phyloP scores from a whole-genome alignment of 1,140 invertebrate species.

The Drosophila setifemur region DNA sequence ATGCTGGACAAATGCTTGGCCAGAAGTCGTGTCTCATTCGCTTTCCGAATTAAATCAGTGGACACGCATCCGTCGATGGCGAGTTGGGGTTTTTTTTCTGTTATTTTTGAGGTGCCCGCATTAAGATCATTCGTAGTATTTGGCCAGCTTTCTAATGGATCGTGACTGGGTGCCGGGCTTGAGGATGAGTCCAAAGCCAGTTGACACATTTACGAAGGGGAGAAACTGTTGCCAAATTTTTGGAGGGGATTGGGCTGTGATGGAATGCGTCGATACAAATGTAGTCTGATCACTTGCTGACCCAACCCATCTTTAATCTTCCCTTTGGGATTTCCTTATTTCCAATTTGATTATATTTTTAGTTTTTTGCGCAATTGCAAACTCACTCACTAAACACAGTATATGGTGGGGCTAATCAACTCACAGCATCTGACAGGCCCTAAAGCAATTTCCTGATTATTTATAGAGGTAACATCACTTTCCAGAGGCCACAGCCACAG shows the following conservation, averaged over 20 bases:
- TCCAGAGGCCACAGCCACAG: conserved; percentile 23
- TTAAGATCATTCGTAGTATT: conserved; percentile 44
- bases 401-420: conserved; percentile 66
- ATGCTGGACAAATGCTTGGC: conserved; percentile 52
- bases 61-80: conserved; percentile 55
- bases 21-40: conserved; percentile 60
- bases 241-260: conserved; percentile 2
- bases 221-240: conserved; percentile 25
- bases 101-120: conserved; percentile 21
- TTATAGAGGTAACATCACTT: conserved; percentile 69
- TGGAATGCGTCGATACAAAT: neutral
- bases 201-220: conserved; percentile 58
- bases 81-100: conserved; percentile 2
- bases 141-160: conserved; percentile 65
- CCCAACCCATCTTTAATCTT: conserved; percentile 13
- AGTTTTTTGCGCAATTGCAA: conserved; percentile 44
- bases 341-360: too few species aligned
- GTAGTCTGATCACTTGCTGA: conserved; percentile 19
- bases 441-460: conserved; percentile 73
- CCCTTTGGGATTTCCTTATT: conserved; percentile 9
- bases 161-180: conserved; percentile 52
- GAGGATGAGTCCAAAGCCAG: conserved; percentile 53
- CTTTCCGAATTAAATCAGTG: conserved; percentile 56
- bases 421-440: conserved; percentile 60
- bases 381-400: conserved; percentile 54